phyloP scores from a whole-genome alignment of 2,888 invertebrate genomes.

The Andrena hattorfiana region DNA sequence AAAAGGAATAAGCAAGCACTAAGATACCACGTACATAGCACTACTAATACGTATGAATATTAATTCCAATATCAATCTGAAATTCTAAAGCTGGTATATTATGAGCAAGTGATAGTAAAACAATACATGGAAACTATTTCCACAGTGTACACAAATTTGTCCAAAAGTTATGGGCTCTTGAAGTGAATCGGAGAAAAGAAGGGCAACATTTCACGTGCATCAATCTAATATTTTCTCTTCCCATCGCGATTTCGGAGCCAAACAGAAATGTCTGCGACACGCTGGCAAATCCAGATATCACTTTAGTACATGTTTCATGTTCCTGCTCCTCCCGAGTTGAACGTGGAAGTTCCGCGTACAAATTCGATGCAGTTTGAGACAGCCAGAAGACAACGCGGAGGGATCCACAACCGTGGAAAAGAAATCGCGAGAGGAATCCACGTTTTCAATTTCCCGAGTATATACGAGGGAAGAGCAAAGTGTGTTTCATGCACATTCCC shows the following conservation, averaged over 20 bases:
- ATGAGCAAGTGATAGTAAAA: too few relatives aligned
- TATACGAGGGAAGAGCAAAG: not conserved
- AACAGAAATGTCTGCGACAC: slow-evolving; percentile 28
- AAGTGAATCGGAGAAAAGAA: not conserved
- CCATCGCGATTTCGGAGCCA: slow-evolving; percentile 6
- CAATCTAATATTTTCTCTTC: slow-evolving; percentile 24
- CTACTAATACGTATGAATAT: too few relatives aligned
- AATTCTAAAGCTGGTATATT: too few relatives aligned
- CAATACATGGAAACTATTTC: too few relatives aligned
- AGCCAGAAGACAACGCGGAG: slow-evolving; percentile 29
- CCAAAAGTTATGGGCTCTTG: not conserved
- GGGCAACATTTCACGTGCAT: not conserved
- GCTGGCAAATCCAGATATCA: slow-evolving; percentile 32
- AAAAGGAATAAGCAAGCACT: too few relatives aligned
- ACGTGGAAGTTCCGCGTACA: slow-evolving; percentile 32
- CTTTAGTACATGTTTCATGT: slow-evolving; percentile 37
- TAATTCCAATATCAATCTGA: too few relatives aligned
- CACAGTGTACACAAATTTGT: not conserved
- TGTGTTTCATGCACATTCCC: slow-evolving; percentile 12
- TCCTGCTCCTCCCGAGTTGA: slow-evolving; percentile 17
- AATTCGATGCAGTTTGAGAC: slow-evolving; percentile 50
- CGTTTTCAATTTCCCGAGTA: slow-evolving; percentile 43
- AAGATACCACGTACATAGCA: too few relatives aligned
- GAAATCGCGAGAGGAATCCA: slow-evolving; percentile 36
- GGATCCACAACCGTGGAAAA: slow-evolving; percentile 31